Percentiles rank a stretch among this genome's conserved stretches.
Evolutionary conservation across 2,888 invertebrate species (phyloP).

Genomic region (Synergus laeviventris): DNA sequence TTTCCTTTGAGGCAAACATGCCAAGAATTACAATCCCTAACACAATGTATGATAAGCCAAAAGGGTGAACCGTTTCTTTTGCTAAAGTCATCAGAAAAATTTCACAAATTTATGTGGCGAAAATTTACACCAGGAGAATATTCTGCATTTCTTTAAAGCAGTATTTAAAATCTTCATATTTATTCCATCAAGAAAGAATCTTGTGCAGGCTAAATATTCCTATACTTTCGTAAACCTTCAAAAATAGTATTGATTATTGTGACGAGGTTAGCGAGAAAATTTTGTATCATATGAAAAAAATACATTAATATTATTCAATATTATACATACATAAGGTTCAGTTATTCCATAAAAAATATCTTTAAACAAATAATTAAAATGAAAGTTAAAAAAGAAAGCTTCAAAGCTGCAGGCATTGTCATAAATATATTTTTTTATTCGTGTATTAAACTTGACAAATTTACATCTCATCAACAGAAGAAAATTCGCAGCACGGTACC

Average conservation of each 20-base stretch:
- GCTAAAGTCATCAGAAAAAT: slow-evolving; percentile 11
- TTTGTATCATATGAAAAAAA: not conserved
- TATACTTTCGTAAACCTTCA: not conserved
- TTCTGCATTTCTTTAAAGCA: not conserved
- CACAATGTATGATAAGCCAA: slow-evolving; percentile 46
- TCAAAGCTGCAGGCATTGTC: not conserved
- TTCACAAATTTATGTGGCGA: not conserved
- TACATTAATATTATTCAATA: not conserved
- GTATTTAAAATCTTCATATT: not conserved
- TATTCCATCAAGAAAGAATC: not conserved
- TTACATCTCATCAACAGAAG: slow-evolving; percentile 9
- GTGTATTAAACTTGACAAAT: slow-evolving; percentile 28
- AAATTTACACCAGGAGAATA: slow-evolving; percentile 8
- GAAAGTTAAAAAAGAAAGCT: slow-evolving; percentile 1
- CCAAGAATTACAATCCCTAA: slow-evolving; percentile 67
- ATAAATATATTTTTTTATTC: slow-evolving; percentile 15
- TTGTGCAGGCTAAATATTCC: not conserved
- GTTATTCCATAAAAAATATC: not conserved
- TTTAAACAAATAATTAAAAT: not conserved
- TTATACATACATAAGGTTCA: not conserved
- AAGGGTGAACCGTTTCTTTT: slow-evolving; percentile 41
- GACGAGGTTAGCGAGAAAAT: not conserved
- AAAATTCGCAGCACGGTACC: not conserved
- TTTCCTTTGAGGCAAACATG: slow-evolving; percentile 74
- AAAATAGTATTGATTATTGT: not conserved